Percentiles rank a stretch among this genome's conserved stretches.
Evolutionary conservation across 2,113 vertebrate species (phyloP).

Genomic region (Odocoileus virginianus): DNA sequence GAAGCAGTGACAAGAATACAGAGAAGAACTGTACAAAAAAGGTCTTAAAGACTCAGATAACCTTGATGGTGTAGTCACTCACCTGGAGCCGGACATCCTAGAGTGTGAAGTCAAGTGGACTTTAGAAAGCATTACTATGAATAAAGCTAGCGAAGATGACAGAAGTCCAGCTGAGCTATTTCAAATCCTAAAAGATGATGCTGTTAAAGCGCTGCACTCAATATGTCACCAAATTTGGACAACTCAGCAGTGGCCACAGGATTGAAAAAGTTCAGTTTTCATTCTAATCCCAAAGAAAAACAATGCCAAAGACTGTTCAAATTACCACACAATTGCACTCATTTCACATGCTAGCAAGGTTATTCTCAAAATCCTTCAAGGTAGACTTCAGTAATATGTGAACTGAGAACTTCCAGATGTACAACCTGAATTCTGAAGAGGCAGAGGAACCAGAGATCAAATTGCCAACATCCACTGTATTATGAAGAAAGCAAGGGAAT

Average conservation of each 20-base stretch:
- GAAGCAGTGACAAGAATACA: background rate
- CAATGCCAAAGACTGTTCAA: background rate
- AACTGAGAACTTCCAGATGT: background rate
- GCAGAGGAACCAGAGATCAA: background rate
- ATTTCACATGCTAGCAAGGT: background rate
- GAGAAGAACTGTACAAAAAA: background rate
- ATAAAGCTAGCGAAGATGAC: background rate
- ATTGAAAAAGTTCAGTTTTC: background rate
- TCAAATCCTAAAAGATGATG: background rate
- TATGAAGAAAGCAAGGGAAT: background rate
- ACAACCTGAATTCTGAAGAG: background rate
- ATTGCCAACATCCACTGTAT: background rate
- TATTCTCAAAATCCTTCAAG: background rate
- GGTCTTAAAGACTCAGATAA: background rate
- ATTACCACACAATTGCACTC: accelerated
- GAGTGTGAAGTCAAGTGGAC: background rate
- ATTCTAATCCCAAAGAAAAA: background rate
- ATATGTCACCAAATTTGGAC: background rate
- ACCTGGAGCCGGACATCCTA: background rate
- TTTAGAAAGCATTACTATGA: background rate
- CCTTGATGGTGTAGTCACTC: background rate
- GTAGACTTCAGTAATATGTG: background rate
- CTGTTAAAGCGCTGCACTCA: background rate
- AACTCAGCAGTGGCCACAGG: background rate
- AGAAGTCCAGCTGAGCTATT: background rate